Conservation (phyloP, 2,113 vertebrate genomes). For the Nettapus auritus region DNA sequence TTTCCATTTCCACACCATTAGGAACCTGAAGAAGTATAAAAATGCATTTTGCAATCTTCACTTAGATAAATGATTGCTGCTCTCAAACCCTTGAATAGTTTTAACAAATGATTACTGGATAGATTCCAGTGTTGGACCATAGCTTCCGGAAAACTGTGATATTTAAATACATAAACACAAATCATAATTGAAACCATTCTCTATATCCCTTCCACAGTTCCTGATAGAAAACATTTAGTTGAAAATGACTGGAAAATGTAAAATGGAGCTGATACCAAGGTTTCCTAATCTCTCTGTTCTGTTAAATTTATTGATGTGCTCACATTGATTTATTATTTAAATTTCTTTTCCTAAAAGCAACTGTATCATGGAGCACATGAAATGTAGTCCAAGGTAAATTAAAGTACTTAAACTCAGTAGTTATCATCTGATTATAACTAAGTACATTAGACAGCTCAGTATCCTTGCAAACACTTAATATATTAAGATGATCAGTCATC, state of each 20-base stretch:
- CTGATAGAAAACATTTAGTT: not conserved
- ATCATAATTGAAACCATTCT: not conserved
- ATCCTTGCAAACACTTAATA: slow-evolving; percentile 61
- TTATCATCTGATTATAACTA: slow-evolving; percentile 50
- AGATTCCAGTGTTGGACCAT: not conserved
- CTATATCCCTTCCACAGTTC: not conserved
- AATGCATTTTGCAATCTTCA: slow-evolving; percentile 1
- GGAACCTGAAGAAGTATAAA: slow-evolving; percentile 29
- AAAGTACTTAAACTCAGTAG: slow-evolving; percentile 48
- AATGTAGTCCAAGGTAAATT: slow-evolving; percentile 53
- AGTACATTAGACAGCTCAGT: slow-evolving; percentile 34
- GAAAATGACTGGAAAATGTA: not conserved
- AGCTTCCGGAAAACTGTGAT: not conserved
- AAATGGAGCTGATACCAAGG: not conserved
- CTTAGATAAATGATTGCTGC: slow-evolving; percentile 41
- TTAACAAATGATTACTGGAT: slow-evolving; percentile 45
- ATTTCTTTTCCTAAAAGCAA: slow-evolving; percentile 13
- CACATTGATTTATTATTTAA: slow-evolving; percentile 33
- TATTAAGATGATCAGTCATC: slow-evolving; percentile 59
- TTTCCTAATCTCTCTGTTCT: slow-evolving; percentile 4
- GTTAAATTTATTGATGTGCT: slow-evolving; percentile 11
- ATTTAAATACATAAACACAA: slow-evolving; percentile 20
- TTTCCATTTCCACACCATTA: slow-evolving; percentile 55
- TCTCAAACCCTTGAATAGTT: slow-evolving; percentile 34
- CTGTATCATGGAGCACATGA: slow-evolving; percentile 12